Percentiles rank a stretch among this genome's conserved stretches.
These are phyloP conservation scores for Byasa hedistus DNA, from an alignment of 2,888 invertebrate genomes.

Conservation along the genomic window DNA sequence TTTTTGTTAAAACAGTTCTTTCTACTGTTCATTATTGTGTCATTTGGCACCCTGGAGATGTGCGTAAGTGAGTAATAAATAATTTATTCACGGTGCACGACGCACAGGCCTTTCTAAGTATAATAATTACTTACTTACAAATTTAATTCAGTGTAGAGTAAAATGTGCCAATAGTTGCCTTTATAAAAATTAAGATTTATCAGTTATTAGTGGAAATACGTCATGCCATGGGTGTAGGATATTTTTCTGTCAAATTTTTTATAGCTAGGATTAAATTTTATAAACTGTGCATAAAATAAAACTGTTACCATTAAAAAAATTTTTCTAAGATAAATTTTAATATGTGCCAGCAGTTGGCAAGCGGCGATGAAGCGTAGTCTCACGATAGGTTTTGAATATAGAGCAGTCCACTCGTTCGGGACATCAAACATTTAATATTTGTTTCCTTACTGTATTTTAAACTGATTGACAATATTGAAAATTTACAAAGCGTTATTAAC, in stretches of 20 bases:
- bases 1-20: neutral
- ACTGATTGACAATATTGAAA: neutral
- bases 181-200: too few relatives aligned
- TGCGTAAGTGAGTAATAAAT: neutral
- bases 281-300: neutral
- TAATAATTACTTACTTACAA: too few relatives aligned
- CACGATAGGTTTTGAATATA: slow-evolving; percentile 1
- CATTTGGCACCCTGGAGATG: neutral
- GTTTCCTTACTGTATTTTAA: neutral
- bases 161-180: too few relatives aligned
- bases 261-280: neutral
- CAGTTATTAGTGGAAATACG: too few relatives aligned
- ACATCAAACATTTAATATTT: neutral
- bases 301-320: neutral
- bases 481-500: too few relatives aligned
- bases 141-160: too few relatives aligned
- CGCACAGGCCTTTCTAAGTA: neutral
- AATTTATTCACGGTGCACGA: neutral
- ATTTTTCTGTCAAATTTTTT: neutral
- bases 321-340: slow-evolving; percentile 1
- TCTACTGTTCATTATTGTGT: neutral
- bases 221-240: neutral
- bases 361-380: neutral
- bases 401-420: neutral
- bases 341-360: slow-evolving; percentile 5